phyloP scores from a whole-genome alignment of 2,888 invertebrate species.

The Bruchidius siliquastri region DNA sequence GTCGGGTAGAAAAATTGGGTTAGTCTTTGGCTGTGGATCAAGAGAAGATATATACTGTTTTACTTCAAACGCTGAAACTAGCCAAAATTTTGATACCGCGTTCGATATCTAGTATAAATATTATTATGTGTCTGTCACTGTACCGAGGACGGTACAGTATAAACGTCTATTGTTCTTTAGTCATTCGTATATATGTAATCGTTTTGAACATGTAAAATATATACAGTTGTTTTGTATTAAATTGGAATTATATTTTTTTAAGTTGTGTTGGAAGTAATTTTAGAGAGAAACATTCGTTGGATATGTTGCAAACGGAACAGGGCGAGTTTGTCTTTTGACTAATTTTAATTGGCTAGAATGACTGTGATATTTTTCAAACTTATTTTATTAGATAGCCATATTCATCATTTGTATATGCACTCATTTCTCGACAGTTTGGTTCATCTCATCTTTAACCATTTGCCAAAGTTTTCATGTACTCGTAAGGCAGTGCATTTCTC shows the following conservation, averaged over 20 bases:
- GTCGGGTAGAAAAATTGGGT: not conserved
- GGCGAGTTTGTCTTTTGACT: not conserved
- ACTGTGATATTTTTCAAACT: not conserved
- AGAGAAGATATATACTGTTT: too few species aligned
- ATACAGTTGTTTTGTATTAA: conserved; percentile 2
- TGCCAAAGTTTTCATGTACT: not conserved
- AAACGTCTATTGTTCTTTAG: conserved; percentile 12
- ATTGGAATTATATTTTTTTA: conserved; percentile 6
- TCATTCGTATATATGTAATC: conserved; percentile 14
- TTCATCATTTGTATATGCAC: not conserved
- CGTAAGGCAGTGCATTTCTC: not conserved
- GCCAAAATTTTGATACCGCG: not conserved
- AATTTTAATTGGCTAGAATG: not conserved
- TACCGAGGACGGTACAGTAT: conserved; percentile 16
- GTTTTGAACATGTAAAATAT: conserved; percentile 11
- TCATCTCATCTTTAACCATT: not conserved
- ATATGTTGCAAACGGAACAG: not conserved
- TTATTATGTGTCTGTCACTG: conserved; percentile 7
- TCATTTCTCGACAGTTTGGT: not conserved
- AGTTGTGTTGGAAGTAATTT: conserved; percentile 5
- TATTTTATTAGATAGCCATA: not conserved
- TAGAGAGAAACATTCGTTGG: not conserved
- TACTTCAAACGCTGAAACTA: not conserved
- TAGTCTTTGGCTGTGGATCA: not conserved
- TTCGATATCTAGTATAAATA: not conserved